Base-by-base conservation (phyloP, 2,113 vertebrate genomes). In the Eublepharis macularius region DNA sequence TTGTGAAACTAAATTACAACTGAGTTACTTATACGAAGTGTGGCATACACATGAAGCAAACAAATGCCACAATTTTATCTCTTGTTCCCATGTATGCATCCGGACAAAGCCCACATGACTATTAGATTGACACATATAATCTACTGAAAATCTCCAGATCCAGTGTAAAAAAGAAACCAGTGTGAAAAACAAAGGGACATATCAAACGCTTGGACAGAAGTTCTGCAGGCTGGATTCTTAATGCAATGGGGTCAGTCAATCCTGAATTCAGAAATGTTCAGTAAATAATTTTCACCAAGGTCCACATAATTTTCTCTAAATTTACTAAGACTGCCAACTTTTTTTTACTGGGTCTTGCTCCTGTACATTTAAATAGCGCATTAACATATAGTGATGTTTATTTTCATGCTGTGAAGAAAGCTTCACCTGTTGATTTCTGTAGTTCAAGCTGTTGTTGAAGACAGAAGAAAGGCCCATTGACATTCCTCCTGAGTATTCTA, bases 161-260 rank as follows among this genome's bases (percentile, higher is more conserved):
- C 77, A 80, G 77, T 47, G 26, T 60, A 43, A 54, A 41, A 63
- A 63, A 75, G 32, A 34, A 83, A 43, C 17, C 3, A 39, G 32
- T 63, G 70, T 34, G 19, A 26, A n/a, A 57, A 60, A 63, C 32
- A 24, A 83, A 74, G 13, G 32, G 11, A 63, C 45, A n/a, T 74
- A 63, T 82, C 69, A 82, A 73, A 82, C 73, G 24, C 81, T 69
- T 60, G 51, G 36, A 16, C 68, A n/a, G 49, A 83, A 29, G 81
- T 39, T 24, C 72, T 63, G 29, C 63, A 17, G 17, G 8, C 19
- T 65, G 13, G 39, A 65, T 8, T 60, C 32, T 75, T 63, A 83
- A 74, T 83, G n/a, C 29, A 34, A 19, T 83, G 54, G 49, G 54
- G 32, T 83, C 70, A 83, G 57, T 75, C 54, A 29, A 65, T 75